These are phyloP conservation scores for Anguilla pacifica DNA, from an alignment of 2,797 vertebrate species.

Conservation along the genomic window DNA sequence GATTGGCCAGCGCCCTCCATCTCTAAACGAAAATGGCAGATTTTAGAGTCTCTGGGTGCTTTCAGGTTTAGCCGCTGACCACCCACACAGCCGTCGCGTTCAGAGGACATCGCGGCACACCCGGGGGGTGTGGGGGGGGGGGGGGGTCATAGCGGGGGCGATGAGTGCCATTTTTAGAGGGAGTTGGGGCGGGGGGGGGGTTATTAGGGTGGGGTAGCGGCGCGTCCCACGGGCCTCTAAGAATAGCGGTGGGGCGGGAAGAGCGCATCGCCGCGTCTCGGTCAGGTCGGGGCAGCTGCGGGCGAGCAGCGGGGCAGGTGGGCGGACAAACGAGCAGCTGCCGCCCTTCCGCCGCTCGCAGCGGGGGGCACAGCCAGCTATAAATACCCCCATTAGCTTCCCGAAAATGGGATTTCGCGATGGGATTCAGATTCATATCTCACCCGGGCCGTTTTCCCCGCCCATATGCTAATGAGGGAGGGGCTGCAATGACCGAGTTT, in stretches of 20 bases:
- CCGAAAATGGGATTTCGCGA: background rate
- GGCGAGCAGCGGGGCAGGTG: background rate
- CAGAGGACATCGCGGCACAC: too few relatives aligned
- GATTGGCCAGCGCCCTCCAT: too few relatives aligned
- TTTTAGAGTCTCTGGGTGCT: too few relatives aligned
- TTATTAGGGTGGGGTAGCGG: background rate
- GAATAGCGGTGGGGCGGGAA: background rate
- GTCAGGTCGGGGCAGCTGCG: background rate
- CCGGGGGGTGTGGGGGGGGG: too few relatives aligned
- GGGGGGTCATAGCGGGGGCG: background rate
- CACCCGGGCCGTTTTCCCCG: background rate
- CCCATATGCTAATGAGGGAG: background rate
- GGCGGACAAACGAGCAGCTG: conserved; percentile 1
- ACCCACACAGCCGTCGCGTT: too few relatives aligned
- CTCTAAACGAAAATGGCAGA: too few relatives aligned
- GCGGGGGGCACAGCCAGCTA: background rate
- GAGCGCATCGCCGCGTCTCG: conserved; percentile 3
- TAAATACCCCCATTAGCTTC: background rate
- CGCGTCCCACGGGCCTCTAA: background rate
- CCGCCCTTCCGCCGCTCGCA: background rate
- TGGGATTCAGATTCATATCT: background rate
- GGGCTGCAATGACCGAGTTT: background rate
- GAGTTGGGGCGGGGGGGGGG: background rate
- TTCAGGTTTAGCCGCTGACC: too few relatives aligned
- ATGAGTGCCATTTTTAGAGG: background rate